Base-by-base conservation (phyloP, 2,113 vertebrate genomes). In the Theropithecus gelada region DNA sequence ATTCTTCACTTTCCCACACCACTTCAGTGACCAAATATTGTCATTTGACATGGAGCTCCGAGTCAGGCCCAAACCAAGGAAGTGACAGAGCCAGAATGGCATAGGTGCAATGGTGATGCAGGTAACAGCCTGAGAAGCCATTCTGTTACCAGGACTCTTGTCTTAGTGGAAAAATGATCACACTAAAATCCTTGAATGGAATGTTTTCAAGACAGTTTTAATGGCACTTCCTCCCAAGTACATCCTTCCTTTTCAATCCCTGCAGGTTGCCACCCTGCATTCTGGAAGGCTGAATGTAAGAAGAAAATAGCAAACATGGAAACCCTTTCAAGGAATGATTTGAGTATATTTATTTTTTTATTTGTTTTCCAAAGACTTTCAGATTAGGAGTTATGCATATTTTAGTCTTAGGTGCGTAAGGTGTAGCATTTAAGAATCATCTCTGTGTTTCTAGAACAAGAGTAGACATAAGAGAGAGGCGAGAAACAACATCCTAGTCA, bases 311-410 rank as follows among this genome's bases (percentile, higher is more conserved):
- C 48, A 76, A 88, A 78, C 18, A 4, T 11, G 30, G 30, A 48
- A 87, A 76, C 43, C 72, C 30, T 55, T 90, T 30, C 32, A 57
- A 18, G 18, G 38, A 48, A n/a, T 38, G 13, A 10, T 50, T 91
- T 61, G 27, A 25, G 32, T 48, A 23, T n/a, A 45, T 91, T 70
- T 87, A 30, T 76, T 40, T 57, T 48, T 93, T 91, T 13, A 25
- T 32, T 80, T 95, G 30, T 88, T 96, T 80, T 83, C 61, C 45
- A 40, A 73, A 45, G 40, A 87, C 55, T 59, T 96, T 52, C 61
- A 87, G 32, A 30, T 27, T 50, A 87, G 68, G 43, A 5, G 20
- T 91, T 91, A 64, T 8, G 10, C 10, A 82, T 70, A 59, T 96
- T 96, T 30, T 68, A 32, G 40, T 80, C 14, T 88, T 50, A 78